Conservation (phyloP, 2,797 vertebrate species). For the Pygocentrus nattereri region DNA sequence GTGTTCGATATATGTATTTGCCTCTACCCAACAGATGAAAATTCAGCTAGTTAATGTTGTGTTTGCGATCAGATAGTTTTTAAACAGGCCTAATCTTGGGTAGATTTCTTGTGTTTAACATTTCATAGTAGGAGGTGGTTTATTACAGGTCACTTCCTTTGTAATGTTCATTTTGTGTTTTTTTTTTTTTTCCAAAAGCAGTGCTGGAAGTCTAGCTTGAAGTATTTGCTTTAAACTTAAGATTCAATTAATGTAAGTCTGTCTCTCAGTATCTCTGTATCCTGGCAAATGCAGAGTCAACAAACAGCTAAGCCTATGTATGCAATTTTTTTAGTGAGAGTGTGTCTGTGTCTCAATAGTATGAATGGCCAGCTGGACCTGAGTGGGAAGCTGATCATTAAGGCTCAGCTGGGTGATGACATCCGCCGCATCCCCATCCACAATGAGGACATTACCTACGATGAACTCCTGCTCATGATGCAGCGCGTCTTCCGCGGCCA, state of each 20-base stretch:
- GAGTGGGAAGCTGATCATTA: constrained; percentile 98
- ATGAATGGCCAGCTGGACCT: constrained; percentile 99
- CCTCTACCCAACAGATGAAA: background rate
- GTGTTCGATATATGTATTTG: no score
- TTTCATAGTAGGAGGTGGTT: background rate
- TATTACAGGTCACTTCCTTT: background rate
- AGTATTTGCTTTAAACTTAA: background rate
- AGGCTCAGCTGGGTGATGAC: constrained; percentile 97
- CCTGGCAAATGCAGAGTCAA: background rate
- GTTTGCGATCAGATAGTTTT: no score
- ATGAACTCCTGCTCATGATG: constrained; percentile 99
- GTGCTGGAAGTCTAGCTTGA: background rate
- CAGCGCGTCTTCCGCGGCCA: constrained; percentile 97
- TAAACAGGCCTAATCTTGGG: no score
- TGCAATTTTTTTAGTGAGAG: background rate
- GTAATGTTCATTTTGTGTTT: background rate
- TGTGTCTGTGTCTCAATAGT: constrained; percentile 24
- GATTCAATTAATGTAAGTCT: background rate
- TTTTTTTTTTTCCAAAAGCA: background rate
- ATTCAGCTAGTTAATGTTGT: background rate
- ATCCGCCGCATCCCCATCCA: constrained; percentile 98
- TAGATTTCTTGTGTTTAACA: background rate
- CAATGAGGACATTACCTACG: constrained; percentile 99
- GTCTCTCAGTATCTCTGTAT: background rate
- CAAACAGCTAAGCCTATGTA: background rate